A percentile compares a stretch with the other conserved stretches of the same genome.
These are phyloP conservation scores for Horisme vitalbata DNA, from an alignment of 2,888 invertebrate species.

Conservation along the genomic window DNA sequence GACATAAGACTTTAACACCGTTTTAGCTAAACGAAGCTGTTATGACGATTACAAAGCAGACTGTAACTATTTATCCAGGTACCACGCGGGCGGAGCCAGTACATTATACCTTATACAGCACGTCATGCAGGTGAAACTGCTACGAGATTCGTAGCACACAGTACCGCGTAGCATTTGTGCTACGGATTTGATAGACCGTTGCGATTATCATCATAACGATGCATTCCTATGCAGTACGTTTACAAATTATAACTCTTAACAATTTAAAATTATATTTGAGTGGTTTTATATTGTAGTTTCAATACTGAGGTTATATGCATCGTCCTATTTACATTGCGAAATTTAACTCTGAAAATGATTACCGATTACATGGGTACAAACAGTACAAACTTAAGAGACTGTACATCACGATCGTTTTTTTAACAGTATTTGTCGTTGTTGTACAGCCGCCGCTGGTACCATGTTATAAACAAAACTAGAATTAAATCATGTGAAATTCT, in stretches of 20 bases:
- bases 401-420: neutral
- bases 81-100: no score
- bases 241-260: neutral
- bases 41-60: no score
- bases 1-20: no score
- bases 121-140: constrained; percentile 34
- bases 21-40: no score
- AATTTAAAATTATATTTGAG: no score
- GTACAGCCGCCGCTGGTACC: constrained; percentile 33
- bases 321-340: no score
- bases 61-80: no score
- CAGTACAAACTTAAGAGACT: neutral
- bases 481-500: constrained; percentile 66
- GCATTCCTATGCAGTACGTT: neutral
- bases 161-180: constrained; percentile 55
- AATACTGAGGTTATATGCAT: no score
- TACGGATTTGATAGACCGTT: constrained; percentile 48
- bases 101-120: no score
- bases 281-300: no score
- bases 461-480: constrained; percentile 45
- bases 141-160: constrained; percentile 64
- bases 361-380: no score
- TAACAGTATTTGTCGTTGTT: constrained; percentile 6
- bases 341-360: no score
- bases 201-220: constrained; percentile 3